These are phyloP conservation scores for Acanthopagrus latus DNA, from an alignment of 2,797 vertebrate species.

Conservation along the genomic window DNA sequence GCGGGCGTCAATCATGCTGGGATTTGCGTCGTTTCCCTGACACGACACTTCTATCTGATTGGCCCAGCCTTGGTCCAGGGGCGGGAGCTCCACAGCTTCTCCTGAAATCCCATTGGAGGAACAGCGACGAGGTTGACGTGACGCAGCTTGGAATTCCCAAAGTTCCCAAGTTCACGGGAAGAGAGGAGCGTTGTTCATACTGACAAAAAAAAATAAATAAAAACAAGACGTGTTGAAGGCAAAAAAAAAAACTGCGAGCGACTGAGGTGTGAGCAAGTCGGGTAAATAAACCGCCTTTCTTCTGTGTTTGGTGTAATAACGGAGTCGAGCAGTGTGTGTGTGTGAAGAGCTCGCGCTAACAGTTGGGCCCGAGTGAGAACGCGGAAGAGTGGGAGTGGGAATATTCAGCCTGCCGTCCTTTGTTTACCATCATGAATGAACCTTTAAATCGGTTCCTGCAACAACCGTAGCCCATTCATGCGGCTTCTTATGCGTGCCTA, in stretches of 20 bases:
- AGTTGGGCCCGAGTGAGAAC: constrained; percentile 67
- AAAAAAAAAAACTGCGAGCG: constrained; percentile 29
- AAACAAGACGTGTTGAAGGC: constrained; percentile 20
- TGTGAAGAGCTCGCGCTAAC: constrained; percentile 25
- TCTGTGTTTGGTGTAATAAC: not conserved
- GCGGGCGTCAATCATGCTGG: constrained; percentile 79
- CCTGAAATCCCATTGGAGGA: constrained; percentile 75
- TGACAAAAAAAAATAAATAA: constrained; percentile 13
- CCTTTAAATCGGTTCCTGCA: constrained; percentile 57
- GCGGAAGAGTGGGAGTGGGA: constrained; percentile 80
- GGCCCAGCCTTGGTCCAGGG: constrained; percentile 49
- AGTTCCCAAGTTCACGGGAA: constrained; percentile 83
- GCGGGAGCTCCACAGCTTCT: constrained; percentile 39
- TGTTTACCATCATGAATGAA: constrained; percentile 80
- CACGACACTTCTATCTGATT: constrained; percentile 71
- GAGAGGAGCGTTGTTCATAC: constrained; percentile 49
- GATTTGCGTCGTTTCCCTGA: constrained; percentile 55
- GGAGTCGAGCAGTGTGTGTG: not conserved
- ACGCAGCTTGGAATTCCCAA: constrained; percentile 85
- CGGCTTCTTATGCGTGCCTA: not conserved
- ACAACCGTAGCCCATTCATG: constrained; percentile 14
- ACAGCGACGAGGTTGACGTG: constrained; percentile 55
- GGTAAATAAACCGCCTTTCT: constrained; percentile 56
- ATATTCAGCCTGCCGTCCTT: constrained; percentile 70
- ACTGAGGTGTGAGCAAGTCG: constrained; percentile 44